Evolutionary conservation across 2,113 vertebrate species (phyloP).

Genomic region (Vidua chalybeata): DNA sequence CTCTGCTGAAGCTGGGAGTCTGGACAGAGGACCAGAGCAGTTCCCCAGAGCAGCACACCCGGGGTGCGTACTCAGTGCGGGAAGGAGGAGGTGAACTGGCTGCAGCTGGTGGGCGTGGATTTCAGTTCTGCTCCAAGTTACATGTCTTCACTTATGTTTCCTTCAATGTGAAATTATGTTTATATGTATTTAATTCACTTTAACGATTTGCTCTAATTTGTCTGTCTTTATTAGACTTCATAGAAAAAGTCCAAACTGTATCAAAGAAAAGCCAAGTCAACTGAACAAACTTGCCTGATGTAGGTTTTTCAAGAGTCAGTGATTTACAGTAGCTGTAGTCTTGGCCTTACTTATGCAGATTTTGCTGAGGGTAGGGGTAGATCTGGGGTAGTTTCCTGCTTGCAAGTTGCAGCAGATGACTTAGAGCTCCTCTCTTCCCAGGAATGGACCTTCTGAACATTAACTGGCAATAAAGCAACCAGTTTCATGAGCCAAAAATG

Average conservation of each 20-base stretch:
- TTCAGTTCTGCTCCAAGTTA: slow-evolving; percentile 22
- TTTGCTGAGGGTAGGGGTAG: background rate
- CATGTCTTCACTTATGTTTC: background rate
- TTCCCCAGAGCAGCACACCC: slow-evolving; percentile 30
- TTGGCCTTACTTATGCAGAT: background rate
- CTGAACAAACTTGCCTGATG: background rate
- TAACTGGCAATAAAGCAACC: background rate
- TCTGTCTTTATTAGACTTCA: background rate
- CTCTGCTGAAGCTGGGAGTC: background rate
- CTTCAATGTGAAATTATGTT: background rate
- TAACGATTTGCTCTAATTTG: background rate
- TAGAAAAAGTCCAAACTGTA: background rate
- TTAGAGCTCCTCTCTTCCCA: background rate
- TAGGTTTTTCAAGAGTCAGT: background rate
- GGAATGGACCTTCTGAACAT: background rate
- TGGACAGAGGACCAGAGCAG: background rate
- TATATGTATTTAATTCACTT: background rate
- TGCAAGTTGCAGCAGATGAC: background rate
- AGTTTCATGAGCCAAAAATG: background rate
- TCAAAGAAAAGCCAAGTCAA: slow-evolving; percentile 6
- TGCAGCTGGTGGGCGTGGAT: background rate
- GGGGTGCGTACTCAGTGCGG: background rate
- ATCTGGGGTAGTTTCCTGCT: background rate
- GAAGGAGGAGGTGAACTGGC: slow-evolving; percentile 41
- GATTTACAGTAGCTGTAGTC: background rate